Base-by-base conservation (phyloP, 2,113 vertebrate species). In the Mandrillus leucophaeus region DNA sequence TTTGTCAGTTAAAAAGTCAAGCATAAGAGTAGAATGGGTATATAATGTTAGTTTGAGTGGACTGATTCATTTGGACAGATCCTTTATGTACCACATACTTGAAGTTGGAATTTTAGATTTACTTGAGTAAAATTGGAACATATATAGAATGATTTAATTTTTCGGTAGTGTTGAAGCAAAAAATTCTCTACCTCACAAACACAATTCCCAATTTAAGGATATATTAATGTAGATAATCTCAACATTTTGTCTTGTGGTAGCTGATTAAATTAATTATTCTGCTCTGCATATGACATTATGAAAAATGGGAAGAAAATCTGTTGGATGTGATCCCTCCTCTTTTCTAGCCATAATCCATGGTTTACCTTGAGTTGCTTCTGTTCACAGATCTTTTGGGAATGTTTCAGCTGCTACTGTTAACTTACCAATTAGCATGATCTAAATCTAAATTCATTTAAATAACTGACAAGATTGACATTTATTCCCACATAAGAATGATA, bases 391-490 rank as follows among this genome's bases (percentile, higher is more conserved):
- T 73, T 0, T 66, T 52, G 64, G 83, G 22, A 59, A 14, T 35
- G 68, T 43, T 95, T 59, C 9, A 40, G 7, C 4, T 48, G 25
- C 8, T 75, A 18, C 43, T 90, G 57, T 66, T 86, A 80, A 59
- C 76, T 82, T 85, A 70, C 82, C 57, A 81, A 0, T 66, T 0
- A 0, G 1, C 18, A n/a, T 64, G 38, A 57, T 84, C 35, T 22
- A 88, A n/a, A 64, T 86, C 20, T 75, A 11, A 50, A 66, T 85
- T 78, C 43, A 2, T 81, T 93, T 94, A 66, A 96, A 83, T 88
- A 79, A 23, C 32, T 73, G 4, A 32, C 4, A 75, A 23, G 32
- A 70, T 16, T 79, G 38, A 80, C 59, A 88, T 95, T 90, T 89
- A 64, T 20, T 85, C 0, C 0, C 0, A 2, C 2, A 14, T 32